phyloP scores from a whole-genome alignment of 2,797 vertebrate genomes.

The Syngnathus acus region DNA sequence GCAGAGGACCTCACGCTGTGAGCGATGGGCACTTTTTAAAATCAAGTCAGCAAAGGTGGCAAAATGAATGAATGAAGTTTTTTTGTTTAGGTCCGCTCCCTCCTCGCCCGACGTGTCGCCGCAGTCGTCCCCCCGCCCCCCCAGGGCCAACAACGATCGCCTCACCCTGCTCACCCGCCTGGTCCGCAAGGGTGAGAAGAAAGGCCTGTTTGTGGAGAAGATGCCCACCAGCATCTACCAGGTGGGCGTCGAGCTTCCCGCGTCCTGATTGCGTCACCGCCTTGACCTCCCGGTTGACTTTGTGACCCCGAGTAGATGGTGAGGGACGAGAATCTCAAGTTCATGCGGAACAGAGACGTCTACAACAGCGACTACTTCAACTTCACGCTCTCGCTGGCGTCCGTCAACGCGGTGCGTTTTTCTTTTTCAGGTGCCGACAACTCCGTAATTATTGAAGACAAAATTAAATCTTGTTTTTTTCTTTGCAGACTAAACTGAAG shows the following conservation, averaged over 20 bases:
- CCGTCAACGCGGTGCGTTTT: conserved; percentile 86
- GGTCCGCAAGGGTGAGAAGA: conserved; percentile 95
- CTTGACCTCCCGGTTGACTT: not conserved
- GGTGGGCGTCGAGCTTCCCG: conserved; percentile 54
- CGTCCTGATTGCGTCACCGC: not conserved
- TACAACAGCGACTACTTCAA: conserved; percentile 99
- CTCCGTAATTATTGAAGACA: too few species aligned
- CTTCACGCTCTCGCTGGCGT: conserved; percentile 91
- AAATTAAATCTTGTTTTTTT: not conserved
- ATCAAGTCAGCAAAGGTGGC: too few species aligned
- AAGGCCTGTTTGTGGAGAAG: conserved; percentile 97
- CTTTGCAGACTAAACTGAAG: conserved; percentile 87
- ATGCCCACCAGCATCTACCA: conserved; percentile 97
- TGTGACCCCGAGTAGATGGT: conserved; percentile 76
- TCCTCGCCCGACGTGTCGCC: conserved; percentile 98
- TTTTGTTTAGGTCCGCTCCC: conserved; percentile 81
- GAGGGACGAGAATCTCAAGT: conserved; percentile 96
- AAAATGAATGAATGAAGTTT: not conserved
- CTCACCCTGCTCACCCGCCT: conserved; percentile 92
- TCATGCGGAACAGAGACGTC: conserved; percentile 98
- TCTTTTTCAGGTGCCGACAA: not conserved
- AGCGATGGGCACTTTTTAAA: conserved; percentile 44
- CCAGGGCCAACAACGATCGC: conserved; percentile 91
- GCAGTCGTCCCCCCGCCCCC: conserved; percentile 94
- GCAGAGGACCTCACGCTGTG: conserved; percentile 92